These are phyloP conservation scores for Erannis defoliaria DNA, from an alignment of 2,888 invertebrate species.

Conservation along the genomic window DNA sequence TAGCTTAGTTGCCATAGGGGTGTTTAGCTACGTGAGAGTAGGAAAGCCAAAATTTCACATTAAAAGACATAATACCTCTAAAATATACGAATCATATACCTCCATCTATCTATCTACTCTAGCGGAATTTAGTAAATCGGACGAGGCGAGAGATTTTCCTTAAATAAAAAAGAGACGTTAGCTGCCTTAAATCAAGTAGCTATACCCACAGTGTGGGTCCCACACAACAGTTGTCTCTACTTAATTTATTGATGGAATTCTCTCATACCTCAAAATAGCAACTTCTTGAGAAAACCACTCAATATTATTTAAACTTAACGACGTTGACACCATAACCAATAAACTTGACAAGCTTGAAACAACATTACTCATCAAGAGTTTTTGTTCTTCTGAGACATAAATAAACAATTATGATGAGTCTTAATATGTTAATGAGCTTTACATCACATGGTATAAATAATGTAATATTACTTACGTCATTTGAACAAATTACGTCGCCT, in stretches of 20 bases:
- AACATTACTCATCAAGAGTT: conserved; percentile 37
- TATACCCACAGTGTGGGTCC: too few relatives aligned
- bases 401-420: conserved; percentile 37
- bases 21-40: too few relatives aligned
- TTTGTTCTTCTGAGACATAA: conserved; percentile 32
- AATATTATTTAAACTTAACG: conserved; percentile 19
- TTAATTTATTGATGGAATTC: conserved; percentile 9
- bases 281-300: conserved; percentile 10
- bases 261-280: conserved; percentile 18
- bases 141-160: background rate
- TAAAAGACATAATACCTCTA: background rate
- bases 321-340: conserved; percentile 27
- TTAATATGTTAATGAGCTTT: conserved; percentile 38
- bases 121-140: background rate
- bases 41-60: background rate
- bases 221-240: too few relatives aligned
- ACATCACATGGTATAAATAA: conserved; percentile 32
- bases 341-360: conserved; percentile 32
- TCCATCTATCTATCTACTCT: background rate
- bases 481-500: conserved; percentile 27
- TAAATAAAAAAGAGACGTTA: background rate
- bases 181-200: conserved; percentile 1
- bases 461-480: conserved; percentile 38
- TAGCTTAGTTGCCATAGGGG: too few relatives aligned
- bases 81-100: background rate